Evolutionary conservation across 2,888 invertebrate species (phyloP), one percentile per base, ranked within the genome.

Genomic region (Oegoconia quadripuncta): DNA sequence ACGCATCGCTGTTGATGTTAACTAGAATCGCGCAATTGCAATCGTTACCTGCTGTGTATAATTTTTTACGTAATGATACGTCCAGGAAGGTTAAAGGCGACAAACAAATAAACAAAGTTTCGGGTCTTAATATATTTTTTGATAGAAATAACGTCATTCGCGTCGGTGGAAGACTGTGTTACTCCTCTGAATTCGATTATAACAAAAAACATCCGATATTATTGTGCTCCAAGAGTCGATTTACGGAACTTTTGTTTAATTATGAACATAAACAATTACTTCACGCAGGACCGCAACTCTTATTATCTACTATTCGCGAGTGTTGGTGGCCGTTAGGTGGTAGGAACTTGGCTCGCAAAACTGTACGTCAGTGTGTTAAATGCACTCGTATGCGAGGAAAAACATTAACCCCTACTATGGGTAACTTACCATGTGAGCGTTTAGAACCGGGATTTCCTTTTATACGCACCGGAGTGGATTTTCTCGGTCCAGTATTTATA

Each of bases 281-380:
- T 3, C 49, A 52, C 31, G 27, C 37, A 2, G 42, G 42, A 3
- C 46, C 50, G 12, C 46, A 50, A 33, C 34, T 45, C 0, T n/a
- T 52, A 2, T 15, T 52, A 1, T 26, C 32, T 8, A 33, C 36
- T 15, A 7, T 52, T 13, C 20, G 43, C 16, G 26, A 47, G 1
- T 29, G 6, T 11, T 42, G 31, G n/a, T 52, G 48, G 50, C 43
- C 48, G 11, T n/a, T 50, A 11, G 25, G 27, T 9, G 48, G 48
- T 6, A 34, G 48, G 17, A 35, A 36, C 15, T 28, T 50, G 12
- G 44, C 44, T 1, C 32, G 36, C 31, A n/a, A n/a, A 1, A 36
- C 36, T 8, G 41, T 40, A 0, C 37, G 41, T 8, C 39, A 41
- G 9, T 48, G 46, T 26, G 36, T 12, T 13, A 3, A 29, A 3